Percentiles rank a stretch among this genome's conserved stretches.
phyloP scores from a whole-genome alignment of 1,140 invertebrate species.

The Babylonia areolata region DNA sequence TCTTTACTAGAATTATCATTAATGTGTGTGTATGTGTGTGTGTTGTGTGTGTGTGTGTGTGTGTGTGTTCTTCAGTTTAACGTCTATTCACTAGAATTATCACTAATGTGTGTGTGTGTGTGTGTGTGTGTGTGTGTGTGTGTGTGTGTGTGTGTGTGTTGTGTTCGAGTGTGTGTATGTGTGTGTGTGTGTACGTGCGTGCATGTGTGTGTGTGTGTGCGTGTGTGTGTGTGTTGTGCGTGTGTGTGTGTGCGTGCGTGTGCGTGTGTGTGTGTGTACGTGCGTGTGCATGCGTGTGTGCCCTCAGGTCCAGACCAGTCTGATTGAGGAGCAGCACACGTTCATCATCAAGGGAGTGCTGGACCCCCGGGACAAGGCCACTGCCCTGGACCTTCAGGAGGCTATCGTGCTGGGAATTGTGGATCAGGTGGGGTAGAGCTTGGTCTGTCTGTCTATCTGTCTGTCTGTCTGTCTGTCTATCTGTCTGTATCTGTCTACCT shows the following conservation, averaged over 20 bases:
- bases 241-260: background rate
- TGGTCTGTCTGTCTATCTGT: background rate
- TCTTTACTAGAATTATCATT: too few relatives aligned
- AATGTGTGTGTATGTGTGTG: background rate
- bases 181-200: background rate
- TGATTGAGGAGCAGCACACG: conserved; percentile 66
- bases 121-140: background rate
- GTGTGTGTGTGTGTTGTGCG: background rate
- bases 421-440: conserved; percentile 50
- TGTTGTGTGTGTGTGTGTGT: background rate
- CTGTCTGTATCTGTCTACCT: too few relatives aligned
- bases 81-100: too few relatives aligned
- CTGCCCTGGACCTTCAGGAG: conserved; percentile 62
- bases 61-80: too few relatives aligned
- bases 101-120: too few relatives aligned
- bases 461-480: too few relatives aligned
- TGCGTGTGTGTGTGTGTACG: background rate
- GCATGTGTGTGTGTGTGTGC: background rate
- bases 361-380: conserved; percentile 61
- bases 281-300: background rate
- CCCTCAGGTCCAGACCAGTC: conserved; percentile 52
- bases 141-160: background rate
- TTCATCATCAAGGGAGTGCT: conserved; percentile 69
- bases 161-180: background rate
- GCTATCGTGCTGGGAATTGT: conserved; percentile 70